These are phyloP conservation scores for Pseudachorutes palmiensis DNA, from an alignment of 1,140 invertebrate species.

Conservation along the genomic window DNA sequence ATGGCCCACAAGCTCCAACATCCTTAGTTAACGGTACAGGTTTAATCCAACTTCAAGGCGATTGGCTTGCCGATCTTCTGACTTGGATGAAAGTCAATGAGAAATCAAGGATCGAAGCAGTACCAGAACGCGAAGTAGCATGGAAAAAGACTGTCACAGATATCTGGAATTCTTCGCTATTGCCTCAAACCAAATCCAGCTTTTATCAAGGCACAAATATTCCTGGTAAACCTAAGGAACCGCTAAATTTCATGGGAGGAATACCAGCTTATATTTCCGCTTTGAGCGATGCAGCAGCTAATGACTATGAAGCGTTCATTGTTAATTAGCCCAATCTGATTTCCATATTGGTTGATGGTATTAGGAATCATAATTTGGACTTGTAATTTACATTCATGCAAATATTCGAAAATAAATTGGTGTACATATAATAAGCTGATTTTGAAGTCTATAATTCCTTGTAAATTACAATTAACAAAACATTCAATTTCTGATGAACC, in stretches of 20 bases:
- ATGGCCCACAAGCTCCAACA: constrained; percentile 14
- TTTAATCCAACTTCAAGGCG: not conserved
- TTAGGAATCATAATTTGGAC: too few relatives aligned
- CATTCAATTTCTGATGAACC: too few relatives aligned
- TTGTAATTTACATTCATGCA: too few relatives aligned
- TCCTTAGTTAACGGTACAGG: constrained; percentile 13
- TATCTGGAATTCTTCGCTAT: constrained; percentile 9
- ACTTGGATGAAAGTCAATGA: not conserved
- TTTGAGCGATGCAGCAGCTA: not conserved
- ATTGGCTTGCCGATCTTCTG: constrained; percentile 2
- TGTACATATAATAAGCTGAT: too few relatives aligned
- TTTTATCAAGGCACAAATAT: constrained; percentile 23
- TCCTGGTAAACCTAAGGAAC: constrained; percentile 19
- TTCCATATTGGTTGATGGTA: too few relatives aligned
- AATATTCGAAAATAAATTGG: too few relatives aligned
- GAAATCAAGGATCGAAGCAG: not conserved
- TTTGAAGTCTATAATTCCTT: too few relatives aligned
- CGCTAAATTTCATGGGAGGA: constrained; percentile 15
- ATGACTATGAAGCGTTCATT: constrained; percentile 16
- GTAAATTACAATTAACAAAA: too few relatives aligned
- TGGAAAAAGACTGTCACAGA: not conserved
- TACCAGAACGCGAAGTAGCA: not conserved
- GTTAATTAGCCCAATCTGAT: not conserved
- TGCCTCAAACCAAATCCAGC: not conserved
- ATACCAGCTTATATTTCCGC: not conserved